Conservation (phyloP, 2,797 vertebrate species). For the Petrocephalus schoutedeni region DNA sequence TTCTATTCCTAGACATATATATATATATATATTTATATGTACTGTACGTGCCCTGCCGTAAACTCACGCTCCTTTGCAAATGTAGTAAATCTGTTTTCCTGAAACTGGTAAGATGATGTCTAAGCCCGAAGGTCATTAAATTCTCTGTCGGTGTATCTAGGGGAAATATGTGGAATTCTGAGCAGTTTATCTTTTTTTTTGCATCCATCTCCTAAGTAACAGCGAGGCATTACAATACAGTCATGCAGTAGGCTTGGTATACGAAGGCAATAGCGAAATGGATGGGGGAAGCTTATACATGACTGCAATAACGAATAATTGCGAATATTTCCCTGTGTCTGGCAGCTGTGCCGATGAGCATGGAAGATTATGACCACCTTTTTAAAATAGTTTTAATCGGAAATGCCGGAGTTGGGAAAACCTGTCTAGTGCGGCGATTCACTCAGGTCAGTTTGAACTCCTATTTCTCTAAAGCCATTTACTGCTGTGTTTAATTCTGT, state of each 20-base stretch:
- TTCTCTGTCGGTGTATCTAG: neutral
- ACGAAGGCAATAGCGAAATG: neutral
- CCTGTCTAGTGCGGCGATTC: constrained; percentile 74
- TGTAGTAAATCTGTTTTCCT: neutral
- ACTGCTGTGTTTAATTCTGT: neutral
- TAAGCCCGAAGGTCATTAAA: constrained; percentile 13
- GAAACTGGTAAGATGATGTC: neutral
- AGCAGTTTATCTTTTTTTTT: neutral
- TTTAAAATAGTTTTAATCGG: constrained; percentile 81
- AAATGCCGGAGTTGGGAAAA: constrained; percentile 76
- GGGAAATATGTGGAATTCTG: neutral
- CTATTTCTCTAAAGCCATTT: neutral
- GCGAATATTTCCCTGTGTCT: neutral
- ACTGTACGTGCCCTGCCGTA: neutral
- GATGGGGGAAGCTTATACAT: neutral
- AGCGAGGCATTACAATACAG: constrained; percentile 6
- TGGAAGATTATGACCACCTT: constrained; percentile 84
- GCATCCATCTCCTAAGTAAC: neutral
- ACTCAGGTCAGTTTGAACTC: constrained; percentile 64
- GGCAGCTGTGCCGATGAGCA: constrained; percentile 72
- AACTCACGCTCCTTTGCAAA: neutral
- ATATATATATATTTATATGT: neutral
- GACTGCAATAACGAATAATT: neutral
- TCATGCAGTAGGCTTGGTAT: neutral
- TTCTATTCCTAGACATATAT: neutral